Percentiles rank a stretch among this genome's conserved stretches.
Evolutionary conservation across 64 coral and sea anemone species (phyloP).

Genomic region (Montipora sp.): DNA sequence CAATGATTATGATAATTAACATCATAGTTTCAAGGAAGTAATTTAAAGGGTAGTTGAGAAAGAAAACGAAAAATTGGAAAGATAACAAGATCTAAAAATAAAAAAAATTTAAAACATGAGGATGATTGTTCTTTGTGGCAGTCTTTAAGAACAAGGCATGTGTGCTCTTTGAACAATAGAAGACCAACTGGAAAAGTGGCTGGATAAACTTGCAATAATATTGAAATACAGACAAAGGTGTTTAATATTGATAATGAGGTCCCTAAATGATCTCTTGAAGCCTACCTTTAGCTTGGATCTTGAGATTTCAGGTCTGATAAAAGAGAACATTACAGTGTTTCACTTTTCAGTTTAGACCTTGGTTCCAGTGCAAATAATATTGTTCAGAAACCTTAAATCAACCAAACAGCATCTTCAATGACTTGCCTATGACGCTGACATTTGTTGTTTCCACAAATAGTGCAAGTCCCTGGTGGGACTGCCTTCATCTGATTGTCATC

Average conservation of each 20-base stretch:
- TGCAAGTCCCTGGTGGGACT: conserved; percentile 37
- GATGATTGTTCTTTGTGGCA: too few species aligned
- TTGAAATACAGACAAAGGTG: too few species aligned
- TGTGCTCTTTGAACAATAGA: too few species aligned
- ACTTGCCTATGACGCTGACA: conserved; percentile 84
- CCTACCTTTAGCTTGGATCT: conserved; percentile 65
- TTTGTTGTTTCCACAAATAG: conserved; percentile 85
- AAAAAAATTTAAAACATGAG: too few species aligned
- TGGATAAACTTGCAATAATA: too few species aligned
- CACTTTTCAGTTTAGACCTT: not conserved
- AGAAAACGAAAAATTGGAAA: too few species aligned
- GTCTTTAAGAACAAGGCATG: too few species aligned
- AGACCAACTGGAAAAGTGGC: too few species aligned
- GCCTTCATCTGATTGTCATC: not conserved
- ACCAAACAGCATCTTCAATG: not conserved
- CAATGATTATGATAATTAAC: too few species aligned
- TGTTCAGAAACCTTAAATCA: not conserved
- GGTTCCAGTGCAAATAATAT: not conserved
- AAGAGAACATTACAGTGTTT: not conserved
- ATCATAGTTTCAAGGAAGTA: too few species aligned
- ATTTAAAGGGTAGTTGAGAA: too few species aligned
- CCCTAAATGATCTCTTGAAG: not conserved
- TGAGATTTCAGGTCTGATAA: conserved; percentile 82
- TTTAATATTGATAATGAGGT: not conserved
- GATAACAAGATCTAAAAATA: too few species aligned